phyloP scores from a whole-genome alignment of 2,113 vertebrate genomes.

The Myotis lucifugus region DNA sequence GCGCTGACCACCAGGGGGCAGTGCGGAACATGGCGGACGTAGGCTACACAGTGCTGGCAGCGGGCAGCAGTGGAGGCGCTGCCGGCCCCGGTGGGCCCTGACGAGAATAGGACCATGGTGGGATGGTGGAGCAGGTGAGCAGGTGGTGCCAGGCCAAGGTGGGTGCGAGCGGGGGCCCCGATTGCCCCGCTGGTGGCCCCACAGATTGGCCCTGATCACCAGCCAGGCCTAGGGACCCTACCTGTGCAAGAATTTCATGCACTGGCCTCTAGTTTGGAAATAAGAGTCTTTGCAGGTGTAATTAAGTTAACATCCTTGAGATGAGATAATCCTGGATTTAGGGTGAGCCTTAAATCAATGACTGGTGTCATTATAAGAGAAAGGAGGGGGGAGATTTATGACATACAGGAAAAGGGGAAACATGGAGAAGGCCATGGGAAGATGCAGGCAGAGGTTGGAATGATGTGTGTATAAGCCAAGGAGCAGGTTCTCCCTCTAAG shows the following conservation, averaged over 20 bases:
- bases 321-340: neutral
- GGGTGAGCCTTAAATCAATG: neutral
- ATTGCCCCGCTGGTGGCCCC: no score
- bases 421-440: neutral
- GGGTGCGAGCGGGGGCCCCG: no score
- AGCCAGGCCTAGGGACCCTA: no score
- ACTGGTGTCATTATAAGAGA: neutral
- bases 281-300: neutral
- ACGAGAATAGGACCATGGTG: fast-evolving
- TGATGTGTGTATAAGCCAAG: neutral
- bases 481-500: neutral
- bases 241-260: no score
- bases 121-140: no score
- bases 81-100: fast-evolving
- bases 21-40: no score
- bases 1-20: no score
- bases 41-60: no score
- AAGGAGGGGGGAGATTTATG: neutral
- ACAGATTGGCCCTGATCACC: no score
- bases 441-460: neutral
- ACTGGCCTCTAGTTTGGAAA: neutral
- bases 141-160: no score
- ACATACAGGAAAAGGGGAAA: neutral
- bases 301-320: neutral
- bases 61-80: no score